A percentile compares a stretch with the other conserved stretches of the same genome.
These are phyloP conservation scores for Aphelinus atriplicis DNA, from an alignment of 1,140 invertebrate species.

Conservation along the genomic window DNA sequence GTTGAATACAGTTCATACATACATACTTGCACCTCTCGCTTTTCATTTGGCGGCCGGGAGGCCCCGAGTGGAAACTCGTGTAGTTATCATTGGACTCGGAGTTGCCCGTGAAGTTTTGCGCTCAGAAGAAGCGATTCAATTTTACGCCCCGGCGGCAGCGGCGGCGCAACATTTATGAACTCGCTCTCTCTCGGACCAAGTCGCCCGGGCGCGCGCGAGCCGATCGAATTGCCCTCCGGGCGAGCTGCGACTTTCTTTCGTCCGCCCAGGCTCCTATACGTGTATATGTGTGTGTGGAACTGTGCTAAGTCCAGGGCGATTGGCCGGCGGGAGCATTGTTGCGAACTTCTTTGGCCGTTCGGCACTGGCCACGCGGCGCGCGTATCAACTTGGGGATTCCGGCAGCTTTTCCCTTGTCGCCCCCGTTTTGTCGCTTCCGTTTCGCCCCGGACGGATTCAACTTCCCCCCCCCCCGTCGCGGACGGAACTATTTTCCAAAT, in stretches of 20 bases:
- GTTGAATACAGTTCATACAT: too few relatives aligned
- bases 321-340: background rate
- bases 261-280: background rate
- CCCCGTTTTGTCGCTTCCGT: too few relatives aligned
- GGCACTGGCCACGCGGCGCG: too few relatives aligned
- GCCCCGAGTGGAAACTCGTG: constrained; percentile 10
- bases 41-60: background rate
- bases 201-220: background rate
- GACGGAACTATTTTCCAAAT: too few relatives aligned
- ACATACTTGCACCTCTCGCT: too few relatives aligned
- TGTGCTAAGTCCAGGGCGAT: background rate
- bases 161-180: background rate
- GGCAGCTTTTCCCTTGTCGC: too few relatives aligned
- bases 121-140: constrained; percentile 14
- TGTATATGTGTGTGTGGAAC: too few relatives aligned
- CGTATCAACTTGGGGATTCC: too few relatives aligned
- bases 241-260: background rate
- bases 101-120: background rate
- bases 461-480: too few relatives aligned
- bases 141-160: constrained; percentile 1
- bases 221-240: background rate
- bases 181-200: background rate
- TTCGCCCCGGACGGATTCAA: too few relatives aligned
- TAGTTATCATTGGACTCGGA: constrained; percentile 12
- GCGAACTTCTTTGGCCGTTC: background rate